Conservation (phyloP, 2,113 vertebrate genomes). For the Colaptes auratus region DNA sequence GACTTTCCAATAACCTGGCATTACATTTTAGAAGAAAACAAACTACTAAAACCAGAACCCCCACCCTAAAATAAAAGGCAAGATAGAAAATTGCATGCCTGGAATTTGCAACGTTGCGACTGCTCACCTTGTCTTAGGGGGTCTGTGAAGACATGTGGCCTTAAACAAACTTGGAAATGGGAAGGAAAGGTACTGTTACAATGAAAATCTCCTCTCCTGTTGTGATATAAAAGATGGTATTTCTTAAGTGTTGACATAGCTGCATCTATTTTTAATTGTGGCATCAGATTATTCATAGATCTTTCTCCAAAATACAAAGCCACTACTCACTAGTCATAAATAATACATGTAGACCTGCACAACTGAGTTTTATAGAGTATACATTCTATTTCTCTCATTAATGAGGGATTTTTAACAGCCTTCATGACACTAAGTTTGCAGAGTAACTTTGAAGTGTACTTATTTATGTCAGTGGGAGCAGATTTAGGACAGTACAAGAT, state of each 20-base stretch:
- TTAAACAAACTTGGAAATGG: not conserved
- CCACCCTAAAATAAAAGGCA: not conserved
- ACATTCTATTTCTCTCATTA: not conserved
- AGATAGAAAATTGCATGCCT: not conserved
- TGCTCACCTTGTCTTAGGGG: not conserved
- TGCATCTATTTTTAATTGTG: constrained; percentile 25
- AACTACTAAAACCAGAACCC: not conserved
- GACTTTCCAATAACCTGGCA: not conserved
- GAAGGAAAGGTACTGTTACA: not conserved
- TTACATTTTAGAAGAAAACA: not conserved
- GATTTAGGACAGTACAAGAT: not conserved
- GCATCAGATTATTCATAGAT: not conserved
- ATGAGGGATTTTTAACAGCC: not conserved
- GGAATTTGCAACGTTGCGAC: not conserved
- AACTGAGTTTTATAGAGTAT: not conserved
- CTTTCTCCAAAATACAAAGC: not conserved
- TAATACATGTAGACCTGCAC: not conserved
- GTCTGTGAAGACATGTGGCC: not conserved
- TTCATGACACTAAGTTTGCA: not conserved
- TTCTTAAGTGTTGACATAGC: not conserved
- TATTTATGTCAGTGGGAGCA: not conserved
- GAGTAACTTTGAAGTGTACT: not conserved
- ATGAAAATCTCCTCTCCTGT: not conserved
- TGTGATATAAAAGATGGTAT: not conserved
- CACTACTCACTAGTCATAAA: not conserved